These are phyloP conservation scores for Otolemur crassicaudatus DNA, from an alignment of 2,797 vertebrate genomes.

Conservation along the genomic window DNA sequence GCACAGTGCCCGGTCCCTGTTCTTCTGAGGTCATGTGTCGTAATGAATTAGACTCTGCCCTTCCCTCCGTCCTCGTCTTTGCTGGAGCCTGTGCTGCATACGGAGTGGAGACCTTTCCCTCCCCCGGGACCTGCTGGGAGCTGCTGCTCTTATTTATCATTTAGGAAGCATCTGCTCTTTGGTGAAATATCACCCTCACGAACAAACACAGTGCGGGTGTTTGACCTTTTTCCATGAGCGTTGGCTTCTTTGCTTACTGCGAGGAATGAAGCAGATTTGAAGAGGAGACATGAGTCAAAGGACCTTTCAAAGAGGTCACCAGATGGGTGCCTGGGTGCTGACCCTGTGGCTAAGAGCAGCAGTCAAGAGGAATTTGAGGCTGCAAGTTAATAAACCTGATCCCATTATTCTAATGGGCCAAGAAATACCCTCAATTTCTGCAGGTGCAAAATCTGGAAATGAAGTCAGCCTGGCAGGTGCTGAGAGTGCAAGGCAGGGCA, in stretches of 20 bases:
- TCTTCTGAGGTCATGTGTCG: not conserved
- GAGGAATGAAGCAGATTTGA: constrained; percentile 46
- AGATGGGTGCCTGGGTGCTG: constrained; percentile 33
- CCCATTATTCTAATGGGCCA: not conserved
- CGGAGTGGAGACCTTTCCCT: not conserved
- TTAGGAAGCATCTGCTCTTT: constrained; percentile 81
- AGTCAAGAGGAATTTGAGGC: not conserved
- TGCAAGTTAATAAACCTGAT: constrained; percentile 48
- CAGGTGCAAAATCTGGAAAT: constrained; percentile 38
- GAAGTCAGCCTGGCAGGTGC: constrained; percentile 31
- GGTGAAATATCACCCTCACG: constrained; percentile 79
- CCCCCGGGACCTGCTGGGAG: not conserved
- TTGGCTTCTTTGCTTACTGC: constrained; percentile 48
- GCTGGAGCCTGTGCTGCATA: not conserved
- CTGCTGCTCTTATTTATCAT: constrained; percentile 73
- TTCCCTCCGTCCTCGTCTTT: not conserved
- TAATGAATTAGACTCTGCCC: not conserved
- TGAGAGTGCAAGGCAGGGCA: not conserved
- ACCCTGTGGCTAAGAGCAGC: not conserved
- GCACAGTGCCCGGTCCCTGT: not conserved
- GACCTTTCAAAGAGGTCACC: constrained; percentile 42
- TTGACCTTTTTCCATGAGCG: constrained; percentile 72
- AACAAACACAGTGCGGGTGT: constrained; percentile 74
- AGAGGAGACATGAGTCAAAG: constrained; percentile 42
- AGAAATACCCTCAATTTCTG: not conserved